Base-by-base conservation (phyloP, 2,888 invertebrate species). In the Andrena bicolor region DNA sequence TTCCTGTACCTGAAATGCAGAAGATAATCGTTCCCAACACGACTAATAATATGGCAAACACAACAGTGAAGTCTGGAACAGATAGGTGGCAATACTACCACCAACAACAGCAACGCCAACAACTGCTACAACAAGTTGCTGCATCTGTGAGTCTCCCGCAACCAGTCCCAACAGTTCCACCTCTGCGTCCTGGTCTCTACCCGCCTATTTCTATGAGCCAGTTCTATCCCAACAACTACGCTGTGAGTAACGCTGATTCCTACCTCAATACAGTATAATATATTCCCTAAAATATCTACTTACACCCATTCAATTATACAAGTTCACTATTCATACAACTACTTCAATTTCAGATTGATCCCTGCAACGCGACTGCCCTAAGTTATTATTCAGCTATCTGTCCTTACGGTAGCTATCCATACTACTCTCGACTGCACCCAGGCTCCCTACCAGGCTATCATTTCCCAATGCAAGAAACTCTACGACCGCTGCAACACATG, bases 191-290 rank as follows among this genome's bases (percentile, higher is more conserved):
- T 61, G 69, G 81, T 26, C 84, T 89, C 13, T 90, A 87, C 75
- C 79, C 90, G 13, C 82, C 90, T 1, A 64, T 90, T 30, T 69
- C 90, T 6, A 80, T 90, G 70, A 76, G 89, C 2, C 82, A 89
- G 72, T 86, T 89, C 56, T 92, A 90, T 65, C 75, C 90, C 4
- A 80, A 85, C 48, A 90, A 90, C 80, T 91, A 91, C 69, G 30
- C 87, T 8, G 92, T 92, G 83, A 90, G 90, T 76, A 30, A 28
- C 16, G 23, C 51, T 61, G 28, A 56, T 41, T 56, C 5, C 8
- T 28, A 13, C 41, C 13, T 28, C 28, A 10, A 10, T 32, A 51
- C 20, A 10, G 23, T 10, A 10, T 23, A 20, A 20, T 56, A 4
- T 26, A 56, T 56, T 26, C 53, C 53, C 20, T 53, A 20, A 8